Evolutionary conservation across 2,113 vertebrate genomes (phyloP).

Genomic region (Megaceryle maxima): DNA sequence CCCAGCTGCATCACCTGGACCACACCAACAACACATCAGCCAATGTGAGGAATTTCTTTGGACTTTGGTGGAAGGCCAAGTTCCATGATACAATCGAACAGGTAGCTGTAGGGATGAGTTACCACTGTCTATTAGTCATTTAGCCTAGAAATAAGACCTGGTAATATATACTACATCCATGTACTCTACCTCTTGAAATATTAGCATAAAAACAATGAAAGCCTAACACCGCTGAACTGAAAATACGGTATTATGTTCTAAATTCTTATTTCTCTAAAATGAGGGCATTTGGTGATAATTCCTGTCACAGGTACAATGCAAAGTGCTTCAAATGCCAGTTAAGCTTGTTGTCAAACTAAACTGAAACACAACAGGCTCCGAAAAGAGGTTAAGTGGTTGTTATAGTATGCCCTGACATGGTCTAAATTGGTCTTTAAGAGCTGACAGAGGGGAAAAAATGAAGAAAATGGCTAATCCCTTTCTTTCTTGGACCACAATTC

Average conservation of each 20-base stretch:
- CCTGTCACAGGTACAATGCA: background rate
- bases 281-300: constrained; percentile 12
- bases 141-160: background rate
- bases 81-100: background rate
- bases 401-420: constrained; percentile 54
- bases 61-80: background rate
- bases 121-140: background rate
- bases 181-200: background rate
- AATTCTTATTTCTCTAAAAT: background rate
- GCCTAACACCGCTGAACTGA: background rate
- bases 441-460: background rate
- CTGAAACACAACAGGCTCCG: constrained; percentile 33
- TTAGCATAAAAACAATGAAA: background rate
- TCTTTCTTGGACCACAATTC: background rate
- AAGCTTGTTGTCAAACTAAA: constrained; percentile 31
- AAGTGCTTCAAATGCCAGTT: constrained; percentile 46
- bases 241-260: background rate
- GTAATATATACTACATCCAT: background rate
- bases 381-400: constrained; percentile 61
- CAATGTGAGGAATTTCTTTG: background rate
- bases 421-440: constrained; percentile 47
- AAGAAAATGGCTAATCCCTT: constrained; percentile 16
- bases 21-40: background rate
- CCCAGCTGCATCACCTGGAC: background rate
- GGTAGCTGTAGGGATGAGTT: background rate